These are phyloP conservation scores for Catagonus wagneri DNA, from an alignment of 2,113 vertebrate genomes.

Conservation along the genomic window DNA sequence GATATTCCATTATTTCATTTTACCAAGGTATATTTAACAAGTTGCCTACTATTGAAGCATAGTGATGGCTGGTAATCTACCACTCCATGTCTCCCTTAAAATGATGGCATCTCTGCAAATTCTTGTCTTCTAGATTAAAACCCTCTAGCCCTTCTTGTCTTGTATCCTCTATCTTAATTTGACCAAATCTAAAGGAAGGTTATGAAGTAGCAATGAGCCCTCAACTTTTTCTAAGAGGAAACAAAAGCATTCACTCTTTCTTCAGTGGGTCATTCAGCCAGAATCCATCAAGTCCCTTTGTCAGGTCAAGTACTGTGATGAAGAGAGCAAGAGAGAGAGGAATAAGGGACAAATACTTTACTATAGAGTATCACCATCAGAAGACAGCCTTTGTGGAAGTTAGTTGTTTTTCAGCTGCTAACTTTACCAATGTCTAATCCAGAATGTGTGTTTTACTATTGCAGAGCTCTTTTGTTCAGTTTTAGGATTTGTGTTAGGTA, in stretches of 20 bases:
- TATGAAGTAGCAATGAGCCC: not conserved
- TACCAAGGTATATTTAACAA: not conserved
- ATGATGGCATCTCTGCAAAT: not conserved
- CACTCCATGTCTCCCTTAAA: not conserved
- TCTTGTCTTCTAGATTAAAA: not conserved
- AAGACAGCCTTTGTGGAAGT: not conserved
- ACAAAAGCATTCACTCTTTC: not conserved
- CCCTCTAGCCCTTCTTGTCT: not conserved
- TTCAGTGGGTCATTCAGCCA: not conserved
- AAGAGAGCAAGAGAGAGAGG: not conserved
- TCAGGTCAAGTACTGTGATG: not conserved
- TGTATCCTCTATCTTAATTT: not conserved
- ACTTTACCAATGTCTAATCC: not conserved
- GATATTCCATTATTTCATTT: not conserved
- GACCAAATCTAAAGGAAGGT: not conserved
- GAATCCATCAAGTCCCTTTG: not conserved
- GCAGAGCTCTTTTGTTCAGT: not conserved
- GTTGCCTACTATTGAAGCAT: not conserved
- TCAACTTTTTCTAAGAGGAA: not conserved
- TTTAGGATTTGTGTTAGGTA: not conserved
- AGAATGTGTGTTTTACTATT: not conserved
- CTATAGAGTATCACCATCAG: not conserved
- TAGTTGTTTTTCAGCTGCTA: not conserved
- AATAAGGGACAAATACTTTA: not conserved
- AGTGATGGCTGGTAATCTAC: not conserved